Percentiles rank a stretch among this genome's conserved stretches.
These are phyloP conservation scores for Tridacna crocea DNA, from an alignment of 2,888 invertebrate genomes.

Conservation along the genomic window DNA sequence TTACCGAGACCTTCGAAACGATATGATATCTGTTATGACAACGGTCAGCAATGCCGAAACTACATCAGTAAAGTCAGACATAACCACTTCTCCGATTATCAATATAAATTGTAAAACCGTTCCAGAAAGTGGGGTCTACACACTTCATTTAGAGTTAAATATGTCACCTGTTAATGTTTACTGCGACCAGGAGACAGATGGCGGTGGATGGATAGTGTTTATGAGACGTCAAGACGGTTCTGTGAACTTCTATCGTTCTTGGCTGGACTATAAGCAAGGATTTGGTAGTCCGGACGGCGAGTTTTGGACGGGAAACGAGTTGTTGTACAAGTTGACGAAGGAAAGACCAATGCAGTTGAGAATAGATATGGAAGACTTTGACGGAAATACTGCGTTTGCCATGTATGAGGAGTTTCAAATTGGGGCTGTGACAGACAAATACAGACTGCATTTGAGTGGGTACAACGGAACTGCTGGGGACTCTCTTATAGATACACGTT, in stretches of 20 bases:
- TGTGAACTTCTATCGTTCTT: no score
- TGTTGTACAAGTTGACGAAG: no score
- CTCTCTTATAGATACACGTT: background rate
- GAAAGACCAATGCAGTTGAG: background rate
- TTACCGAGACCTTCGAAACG: background rate
- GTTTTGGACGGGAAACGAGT: no score
- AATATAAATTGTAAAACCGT: no score
- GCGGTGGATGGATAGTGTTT: no score
- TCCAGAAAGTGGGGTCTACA: background rate
- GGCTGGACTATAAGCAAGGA: no score
- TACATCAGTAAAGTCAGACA: no score
- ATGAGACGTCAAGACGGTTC: no score
- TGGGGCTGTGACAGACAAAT: background rate
- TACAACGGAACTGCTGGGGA: background rate
- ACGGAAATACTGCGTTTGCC: background rate
- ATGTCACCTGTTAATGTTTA: no score
- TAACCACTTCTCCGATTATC: no score
- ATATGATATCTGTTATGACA: background rate
- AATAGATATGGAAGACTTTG: background rate
- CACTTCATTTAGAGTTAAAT: background rate
- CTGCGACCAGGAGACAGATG: no score
- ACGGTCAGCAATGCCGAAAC: background rate
- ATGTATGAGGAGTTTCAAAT: background rate
- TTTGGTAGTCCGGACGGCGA: no score
- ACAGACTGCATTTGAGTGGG: background rate